Conservation (phyloP, 2,797 vertebrate genomes). For the Gadopsis marmoratus region DNA sequence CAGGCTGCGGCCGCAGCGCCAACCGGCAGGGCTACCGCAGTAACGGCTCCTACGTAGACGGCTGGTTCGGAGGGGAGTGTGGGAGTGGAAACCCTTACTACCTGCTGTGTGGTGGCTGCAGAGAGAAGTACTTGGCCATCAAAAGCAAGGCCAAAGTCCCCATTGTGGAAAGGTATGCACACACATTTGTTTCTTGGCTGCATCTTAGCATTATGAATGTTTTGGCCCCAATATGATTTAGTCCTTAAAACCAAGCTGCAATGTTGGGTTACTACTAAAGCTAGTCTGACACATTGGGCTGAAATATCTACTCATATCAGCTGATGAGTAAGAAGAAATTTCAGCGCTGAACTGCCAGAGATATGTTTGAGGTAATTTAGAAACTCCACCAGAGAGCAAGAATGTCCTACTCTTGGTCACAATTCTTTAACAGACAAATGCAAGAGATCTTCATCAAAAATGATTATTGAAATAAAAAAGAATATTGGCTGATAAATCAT, state of each 20-base stretch:
- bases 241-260: not conserved
- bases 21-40: constrained; percentile 98
- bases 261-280: too few relatives aligned
- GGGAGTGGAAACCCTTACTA: constrained; percentile 98
- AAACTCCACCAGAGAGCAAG: not conserved
- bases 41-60: constrained; percentile 98
- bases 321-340: too few relatives aligned
- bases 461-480: not conserved
- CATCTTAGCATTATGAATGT: not conserved
- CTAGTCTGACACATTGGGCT: too few relatives aligned
- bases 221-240: not conserved
- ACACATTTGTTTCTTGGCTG: not conserved
- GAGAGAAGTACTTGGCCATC: constrained; percentile 94
- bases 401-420: too few relatives aligned
- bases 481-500: not conserved
- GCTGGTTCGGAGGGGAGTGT: constrained; percentile 98
- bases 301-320: too few relatives aligned
- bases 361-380: not conserved
- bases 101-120: constrained; percentile 93
- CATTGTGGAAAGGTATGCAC: constrained; percentile 90
- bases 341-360: too few relatives aligned
- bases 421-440: not conserved
- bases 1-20: constrained; percentile 95
- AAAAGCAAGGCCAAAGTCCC: constrained; percentile 93
- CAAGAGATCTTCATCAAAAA: not conserved